phyloP scores from a whole-genome alignment of 2,888 invertebrate genomes.

The Leucophora obtusa region DNA sequence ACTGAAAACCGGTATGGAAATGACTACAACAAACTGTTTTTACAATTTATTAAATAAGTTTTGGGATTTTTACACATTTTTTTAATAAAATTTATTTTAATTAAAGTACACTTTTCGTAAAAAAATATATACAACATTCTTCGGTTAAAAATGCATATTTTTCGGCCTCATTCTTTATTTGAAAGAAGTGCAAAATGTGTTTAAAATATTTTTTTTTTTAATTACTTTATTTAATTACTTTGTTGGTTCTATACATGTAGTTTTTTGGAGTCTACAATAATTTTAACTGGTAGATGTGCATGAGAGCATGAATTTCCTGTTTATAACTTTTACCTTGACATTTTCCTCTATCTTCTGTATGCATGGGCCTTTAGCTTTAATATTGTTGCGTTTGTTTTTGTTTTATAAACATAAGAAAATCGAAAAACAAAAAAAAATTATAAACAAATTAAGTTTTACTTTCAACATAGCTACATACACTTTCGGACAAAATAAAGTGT shows the following conservation, averaged over 20 bases:
- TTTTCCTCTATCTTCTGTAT: background rate
- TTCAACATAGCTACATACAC: background rate
- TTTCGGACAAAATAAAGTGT: background rate
- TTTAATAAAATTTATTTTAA: no score
- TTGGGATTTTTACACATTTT: no score
- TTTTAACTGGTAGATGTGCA: background rate
- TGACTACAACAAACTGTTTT: no score
- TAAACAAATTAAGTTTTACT: background rate
- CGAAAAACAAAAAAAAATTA: conserved; percentile 11
- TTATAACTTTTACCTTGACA: conserved; percentile 18
- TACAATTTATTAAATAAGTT: no score
- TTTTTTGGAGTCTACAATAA: background rate
- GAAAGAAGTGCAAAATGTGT: background rate
- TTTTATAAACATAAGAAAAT: background rate
- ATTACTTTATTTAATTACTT: background rate
- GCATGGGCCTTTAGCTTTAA: background rate
- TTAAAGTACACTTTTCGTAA: no score
- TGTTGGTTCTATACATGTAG: background rate
- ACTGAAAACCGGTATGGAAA: no score
- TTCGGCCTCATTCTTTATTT: background rate
- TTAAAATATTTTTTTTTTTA: no score
- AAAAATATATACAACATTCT: no score
- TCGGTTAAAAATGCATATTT: background rate
- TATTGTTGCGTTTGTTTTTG: background rate
- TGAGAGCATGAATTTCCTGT: conserved; percentile 1